Evolutionary conservation across 92 coral and sea anemone genomes (phyloP), one percentile per base, ranked within the genome.

Genomic region (Epizoanthus rinbou): DNA sequence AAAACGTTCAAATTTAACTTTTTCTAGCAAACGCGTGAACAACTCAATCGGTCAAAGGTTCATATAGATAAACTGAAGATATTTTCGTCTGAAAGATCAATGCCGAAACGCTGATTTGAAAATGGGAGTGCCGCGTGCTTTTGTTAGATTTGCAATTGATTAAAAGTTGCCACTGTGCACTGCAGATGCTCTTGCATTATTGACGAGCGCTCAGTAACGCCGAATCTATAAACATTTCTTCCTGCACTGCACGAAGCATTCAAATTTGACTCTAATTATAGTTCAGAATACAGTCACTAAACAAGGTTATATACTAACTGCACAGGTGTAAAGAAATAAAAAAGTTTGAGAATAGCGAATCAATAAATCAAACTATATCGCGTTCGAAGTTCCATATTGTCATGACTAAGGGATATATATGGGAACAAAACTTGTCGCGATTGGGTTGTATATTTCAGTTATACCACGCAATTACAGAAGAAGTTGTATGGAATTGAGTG

Each of bases 211-310:
- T 50, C 15, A 15, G 54, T 63, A 53, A 17, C n/a, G n/a, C n/a
- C n/a, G 1, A 9, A 56, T 23, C 60, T 41, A 75, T 57, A 78
- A 67, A 78, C 60, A 78, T 37, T 60, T 43, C 45, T 57, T 62
- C 56, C 64, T 6, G 52, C 70, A 43, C 59, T 78, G 71, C 71
- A 37, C 41, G 58, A 19, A 7, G 2, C 11, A 43, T 73, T 73
- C 31, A 52, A 73, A 7, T 50, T 73, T 52, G 43, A 45, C 22
- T 76, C 37, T 22, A 45, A 28, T 75, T 21, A n/a, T 14, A 54
- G 23, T 58, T 57, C 28, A 13, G 50, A 78, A 35, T 78, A 14
- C 22, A 3, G 24, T 41, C 69, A 43, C 69, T 78, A 16, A 21
- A 52, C 64, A 15, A 43, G 41, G 64, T 28, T 28, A 28, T n/a